Conservation (phyloP, 2,888 invertebrate genomes). For the Keiferia lycopersicella region DNA sequence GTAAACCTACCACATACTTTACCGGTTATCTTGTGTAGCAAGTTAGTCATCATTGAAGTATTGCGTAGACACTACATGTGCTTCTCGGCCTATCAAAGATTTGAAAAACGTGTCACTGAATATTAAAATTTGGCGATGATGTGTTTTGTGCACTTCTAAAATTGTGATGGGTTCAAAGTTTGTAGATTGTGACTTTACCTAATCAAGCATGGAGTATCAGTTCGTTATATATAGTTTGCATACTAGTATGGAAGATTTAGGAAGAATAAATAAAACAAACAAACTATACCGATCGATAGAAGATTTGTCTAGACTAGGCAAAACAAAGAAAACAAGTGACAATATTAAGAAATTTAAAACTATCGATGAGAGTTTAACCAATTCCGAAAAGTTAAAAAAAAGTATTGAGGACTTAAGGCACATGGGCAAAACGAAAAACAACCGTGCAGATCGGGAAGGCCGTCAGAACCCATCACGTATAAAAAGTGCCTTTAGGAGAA, state of each 20-base stretch:
- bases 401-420: slow-evolving; percentile 12
- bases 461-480: slow-evolving; percentile 6
- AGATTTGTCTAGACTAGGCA: slow-evolving; percentile 12
- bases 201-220: slow-evolving; percentile 7
- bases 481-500: slow-evolving; percentile 14
- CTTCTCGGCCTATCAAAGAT: neutral
- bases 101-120: neutral
- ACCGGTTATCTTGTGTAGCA: slow-evolving; percentile 8
- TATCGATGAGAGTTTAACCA: neutral
- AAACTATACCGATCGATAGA: slow-evolving; percentile 6
- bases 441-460: neutral
- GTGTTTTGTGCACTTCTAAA: neutral
- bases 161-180: neutral
- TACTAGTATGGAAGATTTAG: neutral
- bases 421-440: slow-evolving; percentile 16
- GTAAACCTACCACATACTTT: neutral
- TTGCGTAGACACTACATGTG: neutral
- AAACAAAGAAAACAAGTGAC: neutral
- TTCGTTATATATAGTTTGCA: neutral
- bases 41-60: slow-evolving; percentile 9
- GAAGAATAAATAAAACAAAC: neutral
- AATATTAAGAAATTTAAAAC: neutral
- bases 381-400: neutral
- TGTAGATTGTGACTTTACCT: neutral
- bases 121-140: neutral